Conservation (phyloP, 2,797 vertebrate species). For the Cyclura pinguis region DNA sequence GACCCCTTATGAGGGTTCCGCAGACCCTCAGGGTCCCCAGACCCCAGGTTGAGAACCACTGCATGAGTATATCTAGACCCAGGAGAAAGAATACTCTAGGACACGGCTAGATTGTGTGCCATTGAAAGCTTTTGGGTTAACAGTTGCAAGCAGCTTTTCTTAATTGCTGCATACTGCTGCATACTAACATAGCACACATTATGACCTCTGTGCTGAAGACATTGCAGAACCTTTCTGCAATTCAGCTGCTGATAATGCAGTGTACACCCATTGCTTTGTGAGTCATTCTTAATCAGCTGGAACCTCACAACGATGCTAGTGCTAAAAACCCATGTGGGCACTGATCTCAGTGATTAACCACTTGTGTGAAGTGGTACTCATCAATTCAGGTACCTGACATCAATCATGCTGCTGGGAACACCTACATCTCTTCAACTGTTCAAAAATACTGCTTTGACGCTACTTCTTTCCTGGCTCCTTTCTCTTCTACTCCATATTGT, state of each 20-base stretch:
- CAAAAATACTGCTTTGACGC: background rate
- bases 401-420: background rate
- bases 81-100: background rate
- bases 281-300: background rate
- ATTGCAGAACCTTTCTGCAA: background rate
- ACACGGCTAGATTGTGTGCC: too few species aligned
- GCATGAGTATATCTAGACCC: background rate
- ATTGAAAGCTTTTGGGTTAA: background rate
- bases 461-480: too few species aligned
- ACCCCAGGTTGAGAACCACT: too few species aligned
- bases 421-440: background rate
- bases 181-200: background rate
- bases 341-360: background rate
- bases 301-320: background rate
- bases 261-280: background rate
- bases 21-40: too few species aligned
- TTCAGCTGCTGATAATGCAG: background rate
- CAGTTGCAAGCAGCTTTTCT: background rate
- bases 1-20: too few species aligned
- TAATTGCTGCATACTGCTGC: background rate
- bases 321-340: background rate
- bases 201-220: background rate
- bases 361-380: background rate
- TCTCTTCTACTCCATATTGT: background rate
- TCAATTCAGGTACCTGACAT: constrained; percentile 1